These are phyloP conservation scores for Rhaphigaster nebulosa DNA, from an alignment of 2,888 invertebrate genomes.

Conservation along the genomic window DNA sequence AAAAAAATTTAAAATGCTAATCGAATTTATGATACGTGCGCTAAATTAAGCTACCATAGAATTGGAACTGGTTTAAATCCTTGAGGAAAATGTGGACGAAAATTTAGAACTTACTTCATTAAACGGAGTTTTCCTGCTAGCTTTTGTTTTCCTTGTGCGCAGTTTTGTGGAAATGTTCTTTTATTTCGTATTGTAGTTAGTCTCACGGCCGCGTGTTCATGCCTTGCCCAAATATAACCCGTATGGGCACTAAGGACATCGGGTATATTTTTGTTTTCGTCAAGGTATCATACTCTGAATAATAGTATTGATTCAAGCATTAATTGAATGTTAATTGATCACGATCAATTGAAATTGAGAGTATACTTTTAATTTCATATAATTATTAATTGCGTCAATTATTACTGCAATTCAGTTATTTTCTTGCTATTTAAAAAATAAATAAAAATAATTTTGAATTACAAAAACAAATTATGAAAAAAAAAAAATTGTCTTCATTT, in stretches of 20 bases:
- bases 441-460: too few species aligned
- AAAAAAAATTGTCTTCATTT: too few species aligned
- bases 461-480: too few species aligned
- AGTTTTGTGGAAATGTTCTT: neutral
- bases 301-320: neutral
- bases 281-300: neutral
- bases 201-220: neutral
- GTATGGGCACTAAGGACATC: neutral
- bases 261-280: constrained; percentile 10
- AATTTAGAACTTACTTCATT: neutral
- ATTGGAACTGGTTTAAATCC: neutral
- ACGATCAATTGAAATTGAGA: neutral
- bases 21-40: too few species aligned
- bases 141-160: neutral
- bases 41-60: too few species aligned
- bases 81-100: neutral
- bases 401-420: too few species aligned
- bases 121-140: neutral
- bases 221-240: constrained; percentile 1
- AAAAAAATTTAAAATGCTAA: too few species aligned
- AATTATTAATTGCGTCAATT: too few species aligned
- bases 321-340: neutral
- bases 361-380: too few species aligned
- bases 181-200: neutral
- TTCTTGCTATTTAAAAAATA: neutral